Evolutionary conservation across 2,113 vertebrate genomes (phyloP), one percentile per base, ranked within the genome.

Genomic region (Psittacara wagleri): DNA sequence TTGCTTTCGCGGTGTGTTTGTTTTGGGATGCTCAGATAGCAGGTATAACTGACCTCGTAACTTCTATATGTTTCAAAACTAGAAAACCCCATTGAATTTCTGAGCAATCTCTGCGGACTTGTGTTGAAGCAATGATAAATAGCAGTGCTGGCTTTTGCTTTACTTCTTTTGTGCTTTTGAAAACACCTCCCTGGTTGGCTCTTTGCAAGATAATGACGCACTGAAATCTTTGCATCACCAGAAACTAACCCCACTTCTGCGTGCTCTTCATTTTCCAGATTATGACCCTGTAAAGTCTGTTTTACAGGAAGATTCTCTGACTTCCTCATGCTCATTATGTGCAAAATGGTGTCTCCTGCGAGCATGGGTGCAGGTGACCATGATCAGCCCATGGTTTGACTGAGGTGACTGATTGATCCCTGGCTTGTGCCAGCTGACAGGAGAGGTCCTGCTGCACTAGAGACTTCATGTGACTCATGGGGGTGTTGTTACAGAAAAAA

Each of bases 211-310:
- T 73, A 72, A 37, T 78, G 67, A 93, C 73, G 92, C 83, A 54
- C 77, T 72, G 43, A 76, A 87, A 72, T 31, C 39, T 85, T 73
- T 86, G 14, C 64, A 52, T 86, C 63, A 54, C 35, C 44, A 79
- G 86, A 89, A 79, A 76, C 18, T 87, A 85, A 87, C 85, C 77
- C 61, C 29, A 37, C 20, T 44, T 82, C 29, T 76, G 37, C 8
- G 0, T 41, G 10, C 43, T 91, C 4, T 69, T 81, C 23, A 7
- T 70, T 90, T 95, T 76, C 41, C 51, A 57, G 59, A 46, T 27
- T 33, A 51, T 80, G 37, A 63, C 54, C n/a, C 55, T 95, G 41
- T 83, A 84, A 92, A 92, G 85, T 96, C 55, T 68, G 28, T 94
- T 93, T 92, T 87, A 64, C 18, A 28, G 75, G 63, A 69, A 66